phyloP scores from a whole-genome alignment of 1,140 invertebrate species.

The Oscheius sp. region DNA sequence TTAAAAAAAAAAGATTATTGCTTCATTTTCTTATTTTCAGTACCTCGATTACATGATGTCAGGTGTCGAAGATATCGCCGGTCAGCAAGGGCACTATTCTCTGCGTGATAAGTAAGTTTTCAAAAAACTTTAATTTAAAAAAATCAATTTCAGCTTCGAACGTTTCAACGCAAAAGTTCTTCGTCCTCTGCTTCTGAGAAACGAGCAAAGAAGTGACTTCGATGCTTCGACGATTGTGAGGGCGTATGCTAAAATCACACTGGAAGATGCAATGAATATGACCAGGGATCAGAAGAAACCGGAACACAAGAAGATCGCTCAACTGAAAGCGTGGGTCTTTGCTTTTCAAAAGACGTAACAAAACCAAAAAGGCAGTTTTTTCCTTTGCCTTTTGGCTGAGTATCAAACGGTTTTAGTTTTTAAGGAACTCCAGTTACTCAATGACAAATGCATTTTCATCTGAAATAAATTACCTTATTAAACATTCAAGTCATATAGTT shows the following conservation, averaged over 20 bases:
- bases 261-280: slow-evolving; percentile 34
- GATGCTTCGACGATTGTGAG: slow-evolving; percentile 39
- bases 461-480: too few species aligned
- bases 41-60: slow-evolving; percentile 43
- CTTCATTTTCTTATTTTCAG: slow-evolving; percentile 1
- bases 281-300: slow-evolving; percentile 16
- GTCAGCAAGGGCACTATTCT: slow-evolving; percentile 37
- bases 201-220: slow-evolving; percentile 27
- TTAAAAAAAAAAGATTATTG: too few species aligned
- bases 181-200: slow-evolving; percentile 30
- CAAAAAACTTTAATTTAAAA: not conserved
- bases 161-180: slow-evolving; percentile 42
- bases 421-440: too few species aligned
- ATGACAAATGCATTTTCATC: too few species aligned
- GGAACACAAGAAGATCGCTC: not conserved
- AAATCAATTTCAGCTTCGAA: slow-evolving; percentile 30
- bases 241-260: slow-evolving; percentile 39
- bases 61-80: slow-evolving; percentile 42
- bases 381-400: too few species aligned
- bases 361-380: too few species aligned
- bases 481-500: too few species aligned
- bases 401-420: too few species aligned
- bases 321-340: slow-evolving; percentile 6
- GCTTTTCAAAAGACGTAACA: slow-evolving; percentile 3
- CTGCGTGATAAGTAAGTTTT: slow-evolving; percentile 30